phyloP scores from a whole-genome alignment of 2,888 invertebrate genomes.

The Eupithecia insigniata region DNA sequence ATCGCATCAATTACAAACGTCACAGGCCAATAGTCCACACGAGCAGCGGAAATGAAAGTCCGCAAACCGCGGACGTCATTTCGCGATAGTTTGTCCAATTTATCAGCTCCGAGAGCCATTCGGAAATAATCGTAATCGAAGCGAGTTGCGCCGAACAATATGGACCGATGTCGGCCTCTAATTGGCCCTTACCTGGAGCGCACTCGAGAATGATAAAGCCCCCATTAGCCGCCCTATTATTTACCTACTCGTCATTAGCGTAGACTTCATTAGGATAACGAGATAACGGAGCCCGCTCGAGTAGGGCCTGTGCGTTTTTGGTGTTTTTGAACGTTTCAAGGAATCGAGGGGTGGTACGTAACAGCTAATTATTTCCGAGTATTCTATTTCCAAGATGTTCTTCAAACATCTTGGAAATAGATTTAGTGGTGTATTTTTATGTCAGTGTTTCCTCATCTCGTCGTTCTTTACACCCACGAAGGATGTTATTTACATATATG shows the following conservation, averaged over 20 bases:
- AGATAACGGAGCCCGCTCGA: conserved; percentile 81
- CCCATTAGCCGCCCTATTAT: conserved; percentile 85
- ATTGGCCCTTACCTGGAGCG: conserved; percentile 85
- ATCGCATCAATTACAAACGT: conserved; percentile 25
- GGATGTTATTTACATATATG: too few relatives aligned
- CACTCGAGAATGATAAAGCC: conserved; percentile 85
- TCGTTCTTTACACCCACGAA: not conserved
- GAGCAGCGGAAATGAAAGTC: conserved; percentile 74
- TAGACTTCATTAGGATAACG: conserved; percentile 85
- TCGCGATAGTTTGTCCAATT: conserved; percentile 83
- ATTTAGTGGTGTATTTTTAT: conserved; percentile 4
- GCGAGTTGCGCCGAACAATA: conserved; percentile 82
- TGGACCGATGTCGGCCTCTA: conserved; percentile 83
- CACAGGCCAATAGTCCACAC: conserved; percentile 49
- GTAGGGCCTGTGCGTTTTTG: conserved; percentile 71
- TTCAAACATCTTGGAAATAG: too few relatives aligned
- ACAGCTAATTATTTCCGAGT: conserved; percentile 70
- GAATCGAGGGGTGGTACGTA: conserved; percentile 59
- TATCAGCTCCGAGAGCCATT: conserved; percentile 80
- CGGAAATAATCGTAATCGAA: conserved; percentile 83
- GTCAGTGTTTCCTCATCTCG: not conserved
- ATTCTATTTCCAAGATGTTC: conserved; percentile 48
- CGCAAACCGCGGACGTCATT: conserved; percentile 78
- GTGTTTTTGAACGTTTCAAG: conserved; percentile 73
- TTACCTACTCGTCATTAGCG: conserved; percentile 85